A percentile compares a stretch with the other conserved stretches of the same genome.
These are phyloP conservation scores for Chloropsis hardwickii DNA, from an alignment of 2,113 vertebrate species.

Conservation along the genomic window DNA sequence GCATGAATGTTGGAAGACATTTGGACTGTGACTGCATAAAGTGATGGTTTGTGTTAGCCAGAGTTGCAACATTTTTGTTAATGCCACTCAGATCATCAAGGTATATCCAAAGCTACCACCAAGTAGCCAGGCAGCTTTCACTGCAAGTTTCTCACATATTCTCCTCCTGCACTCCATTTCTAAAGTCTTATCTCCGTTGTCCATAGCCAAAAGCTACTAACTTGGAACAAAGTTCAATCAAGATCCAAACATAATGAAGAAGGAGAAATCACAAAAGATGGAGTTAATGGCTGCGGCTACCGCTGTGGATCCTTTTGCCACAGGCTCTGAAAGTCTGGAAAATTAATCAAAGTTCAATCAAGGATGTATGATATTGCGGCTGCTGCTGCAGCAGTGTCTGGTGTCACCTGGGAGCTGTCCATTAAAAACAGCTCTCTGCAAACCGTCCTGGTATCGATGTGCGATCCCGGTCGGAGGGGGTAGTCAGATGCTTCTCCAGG, in stretches of 20 bases:
- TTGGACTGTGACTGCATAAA: neutral
- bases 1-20: neutral
- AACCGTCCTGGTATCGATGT: constrained; percentile 25
- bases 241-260: constrained; percentile 65
- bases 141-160: constrained; percentile 18
- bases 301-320: constrained; percentile 56
- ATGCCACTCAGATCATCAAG: neutral
- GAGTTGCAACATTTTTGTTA: neutral
- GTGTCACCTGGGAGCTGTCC: constrained; percentile 61
- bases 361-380: constrained; percentile 63
- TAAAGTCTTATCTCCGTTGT: constrained; percentile 32
- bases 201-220: constrained; percentile 65
- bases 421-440: constrained; percentile 53
- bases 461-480: neutral
- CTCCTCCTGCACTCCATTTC: neutral
- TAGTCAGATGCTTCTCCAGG: constrained; percentile 40
- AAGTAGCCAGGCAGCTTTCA: neutral
- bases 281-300: constrained; percentile 62
- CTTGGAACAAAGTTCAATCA: constrained; percentile 68
- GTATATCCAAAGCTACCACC: neutral
- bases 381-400: constrained; percentile 28
- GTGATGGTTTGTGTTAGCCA: neutral
- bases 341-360: constrained; percentile 64
- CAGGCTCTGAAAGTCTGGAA: constrained; percentile 58
- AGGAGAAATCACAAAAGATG: constrained; percentile 61